Base-by-base conservation (phyloP, 1,140 invertebrate genomes). In the Tenebrio molitor region DNA sequence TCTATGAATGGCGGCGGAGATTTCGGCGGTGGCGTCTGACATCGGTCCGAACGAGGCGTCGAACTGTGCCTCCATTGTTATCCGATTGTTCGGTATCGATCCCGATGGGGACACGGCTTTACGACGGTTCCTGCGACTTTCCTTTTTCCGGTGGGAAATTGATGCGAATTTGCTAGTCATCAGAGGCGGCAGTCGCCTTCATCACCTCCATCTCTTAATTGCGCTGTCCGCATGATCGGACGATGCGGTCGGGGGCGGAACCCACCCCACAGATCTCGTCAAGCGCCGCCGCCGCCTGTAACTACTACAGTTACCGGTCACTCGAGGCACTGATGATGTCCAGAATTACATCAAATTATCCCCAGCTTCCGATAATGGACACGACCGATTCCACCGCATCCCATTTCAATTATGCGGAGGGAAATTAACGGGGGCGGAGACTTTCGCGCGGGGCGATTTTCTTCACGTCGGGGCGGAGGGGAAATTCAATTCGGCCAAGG, bases 321-420 rank as follows among this genome's bases (percentile, higher is more conserved):
- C 64, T 66, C 36, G 10, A 44, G 42, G 36, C 19, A 66, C 44
- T 66, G 44, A 66, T 44, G 64, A 44, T 44, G 36, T 44, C 42
- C 64, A 23, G 64, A 39, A 66, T 66, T 66, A 44, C 64, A 66
- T 42, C 44, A 66, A 66, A 66, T 66, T 66, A 66, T 66, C 39
- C 64, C 3, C 64, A 66, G 36, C 36, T 66, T 66, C 64, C 64
- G 64, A 44, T 66, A 66, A 66, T 66, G 64, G 64, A 66, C 64
- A 42, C 23, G 64, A 44, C 64, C 64, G 36, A 66, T 44, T 66
- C 64, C 36, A 66, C 64, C 64, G 17, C 42, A 44, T 42, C 64
- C 36, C 19, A 66, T n/a, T 66, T 66, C 64, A 66, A 44, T 66
- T 66, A 66, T n/a, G 50, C 1, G 10, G 10, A 10, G 23, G 0